phyloP scores from a whole-genome alignment of 2,888 invertebrate species.

The Steinernema hermaphroditum region DNA sequence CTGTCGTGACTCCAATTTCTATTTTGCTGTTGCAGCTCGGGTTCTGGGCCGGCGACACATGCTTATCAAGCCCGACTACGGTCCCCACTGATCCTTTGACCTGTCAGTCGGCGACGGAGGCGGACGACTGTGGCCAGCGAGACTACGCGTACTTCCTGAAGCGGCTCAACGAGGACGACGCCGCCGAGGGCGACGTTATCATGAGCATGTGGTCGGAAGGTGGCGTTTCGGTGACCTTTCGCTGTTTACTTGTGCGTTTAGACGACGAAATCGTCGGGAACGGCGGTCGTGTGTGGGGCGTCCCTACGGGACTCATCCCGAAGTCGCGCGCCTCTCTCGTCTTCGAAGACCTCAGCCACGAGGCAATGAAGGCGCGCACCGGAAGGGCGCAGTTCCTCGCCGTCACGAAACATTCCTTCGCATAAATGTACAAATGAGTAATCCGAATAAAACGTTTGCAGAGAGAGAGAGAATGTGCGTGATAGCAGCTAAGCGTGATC shows the following conservation, averaged over 20 bases:
- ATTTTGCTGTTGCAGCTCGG: background rate
- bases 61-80: background rate
- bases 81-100: background rate
- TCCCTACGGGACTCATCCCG: conserved; percentile 46
- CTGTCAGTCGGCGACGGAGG: background rate
- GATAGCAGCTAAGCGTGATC: no score
- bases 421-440: background rate
- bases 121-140: background rate
- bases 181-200: conserved; percentile 41
- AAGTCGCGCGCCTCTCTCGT: conserved; percentile 41
- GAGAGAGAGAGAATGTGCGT: no score
- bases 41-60: background rate
- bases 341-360: background rate
- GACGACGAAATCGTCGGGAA: conserved; percentile 48
- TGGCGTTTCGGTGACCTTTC: background rate
- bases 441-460: no score
- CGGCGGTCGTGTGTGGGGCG: conserved; percentile 46
- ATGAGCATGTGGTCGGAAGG: conserved; percentile 48
- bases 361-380: background rate
- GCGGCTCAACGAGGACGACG: conserved; percentile 34
- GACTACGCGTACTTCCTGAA: conserved; percentile 30
- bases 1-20: no score
- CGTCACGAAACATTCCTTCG: conserved; percentile 1
- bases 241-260: conserved; percentile 10
- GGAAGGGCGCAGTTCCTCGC: background rate